Base-by-base conservation (phyloP, 2,888 invertebrate genomes). In the Ochropacha duplaris region DNA sequence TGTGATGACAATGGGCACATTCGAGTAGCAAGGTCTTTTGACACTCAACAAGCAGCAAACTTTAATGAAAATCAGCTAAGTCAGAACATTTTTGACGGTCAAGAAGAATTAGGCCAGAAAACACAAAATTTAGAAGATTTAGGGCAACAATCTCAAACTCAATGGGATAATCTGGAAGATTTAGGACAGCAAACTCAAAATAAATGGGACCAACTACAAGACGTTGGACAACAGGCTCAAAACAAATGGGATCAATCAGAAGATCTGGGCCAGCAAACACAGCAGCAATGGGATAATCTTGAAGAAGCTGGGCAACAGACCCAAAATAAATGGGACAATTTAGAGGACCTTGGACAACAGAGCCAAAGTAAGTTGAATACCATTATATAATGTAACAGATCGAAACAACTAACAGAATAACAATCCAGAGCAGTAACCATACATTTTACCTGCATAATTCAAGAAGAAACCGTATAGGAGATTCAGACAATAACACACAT, bases 21-120 rank as follows among this genome's bases (percentile, higher is more conserved):
- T 56, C 85, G 91, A 50, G 77, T 84, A 34, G 81, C 79, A 50
- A 82, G 92, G 57, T 90, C 92, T 57, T 77, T 79, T 55, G 67
- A 76, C 50, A 57, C 62, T 49, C 65, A 72, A 49, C 69, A 76
- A 34, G 62, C 44, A 9, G 1, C 14, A 11, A 24, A 14, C n/a
- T 24, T 16, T 51, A 16, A 51, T 19, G 50, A 51, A n/a, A 16
- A 28, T 51, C 50, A 28, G 19, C 26, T 28, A 16, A 51, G 50
- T 28, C 52, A 52, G 22, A 52, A 52, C n/a, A 69, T 74, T 55
- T 71, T 80, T 60, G 72, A 73, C 55, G 58, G 61, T 55, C 68
- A 58, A 55, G 49, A 22, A n/a, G 50, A 50, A 4, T n/a, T 50
- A 6, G 66, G 64, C 19, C 76, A 79, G 56, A 72, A 72, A 61